Evolutionary conservation across 1,140 invertebrate genomes (phyloP).

Genomic region (Scaptomyza graminum): DNA sequence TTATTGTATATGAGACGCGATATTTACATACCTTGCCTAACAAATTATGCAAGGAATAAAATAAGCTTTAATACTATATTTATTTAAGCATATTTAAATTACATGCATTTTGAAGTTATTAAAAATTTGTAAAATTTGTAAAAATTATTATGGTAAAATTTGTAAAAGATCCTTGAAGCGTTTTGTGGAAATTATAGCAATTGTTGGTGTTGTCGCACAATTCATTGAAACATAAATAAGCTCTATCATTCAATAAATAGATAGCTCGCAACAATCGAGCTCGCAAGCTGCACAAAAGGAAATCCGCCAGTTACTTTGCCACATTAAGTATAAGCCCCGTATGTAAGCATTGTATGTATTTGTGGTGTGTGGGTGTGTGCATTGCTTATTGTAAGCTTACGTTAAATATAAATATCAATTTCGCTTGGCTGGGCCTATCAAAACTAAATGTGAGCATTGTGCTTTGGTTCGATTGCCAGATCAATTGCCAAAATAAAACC

Average conservation of each 20-base stretch:
- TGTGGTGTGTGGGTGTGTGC: constrained; percentile 14
- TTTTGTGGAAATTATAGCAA: too few species aligned
- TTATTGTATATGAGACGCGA: too few species aligned
- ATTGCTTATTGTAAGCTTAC: constrained; percentile 70
- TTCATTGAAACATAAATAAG: too few species aligned
- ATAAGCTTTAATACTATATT: too few species aligned
- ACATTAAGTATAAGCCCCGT: constrained; percentile 73
- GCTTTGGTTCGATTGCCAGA: constrained; percentile 64
- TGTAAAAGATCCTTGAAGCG: too few species aligned
- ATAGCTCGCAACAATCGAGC: constrained; percentile 17
- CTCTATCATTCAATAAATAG: constrained; percentile 13
- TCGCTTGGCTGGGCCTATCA: constrained; percentile 48
- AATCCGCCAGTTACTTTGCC: constrained; percentile 65
- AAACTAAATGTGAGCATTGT: constrained; percentile 69
- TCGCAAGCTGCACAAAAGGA: constrained; percentile 53
- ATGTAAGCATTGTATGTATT: constrained; percentile 1
- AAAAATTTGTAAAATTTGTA: too few species aligned
- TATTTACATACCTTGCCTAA: too few species aligned
- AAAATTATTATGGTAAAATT: too few species aligned
- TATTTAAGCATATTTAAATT: too few species aligned
- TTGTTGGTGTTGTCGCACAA: too few species aligned
- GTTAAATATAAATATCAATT: constrained; percentile 82
- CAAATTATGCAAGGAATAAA: too few species aligned
- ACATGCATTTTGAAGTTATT: too few species aligned
- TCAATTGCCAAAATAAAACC: constrained; percentile 75